Percentiles rank a stretch among this genome's conserved stretches.
phyloP scores from a whole-genome alignment of 1,140 invertebrate genomes.

The Drosophila watanabei region DNA sequence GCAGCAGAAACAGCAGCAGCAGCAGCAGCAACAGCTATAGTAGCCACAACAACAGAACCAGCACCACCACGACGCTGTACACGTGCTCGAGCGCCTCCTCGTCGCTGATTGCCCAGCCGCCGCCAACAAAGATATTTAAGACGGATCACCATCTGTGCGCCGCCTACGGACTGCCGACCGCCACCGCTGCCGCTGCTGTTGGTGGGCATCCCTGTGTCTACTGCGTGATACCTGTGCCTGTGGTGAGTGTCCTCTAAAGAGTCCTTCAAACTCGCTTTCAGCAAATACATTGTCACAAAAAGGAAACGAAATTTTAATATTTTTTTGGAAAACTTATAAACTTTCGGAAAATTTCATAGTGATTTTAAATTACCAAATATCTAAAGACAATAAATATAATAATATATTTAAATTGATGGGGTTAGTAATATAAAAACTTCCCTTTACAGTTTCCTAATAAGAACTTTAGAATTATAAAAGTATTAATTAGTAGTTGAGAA shows the following conservation, averaged over 20 bases:
- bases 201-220: conserved; percentile 84
- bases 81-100: conserved; percentile 79
- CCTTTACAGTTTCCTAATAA: too few relatives aligned
- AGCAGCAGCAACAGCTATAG: conserved; percentile 41
- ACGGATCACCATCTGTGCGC: conserved; percentile 82
- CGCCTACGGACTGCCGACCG: conserved; percentile 80
- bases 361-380: too few relatives aligned
- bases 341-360: too few relatives aligned
- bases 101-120: conserved; percentile 80
- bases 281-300: neutral
- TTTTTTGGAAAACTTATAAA: neutral
- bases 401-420: too few relatives aligned
- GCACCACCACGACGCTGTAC: conserved; percentile 69
- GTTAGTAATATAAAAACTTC: too few relatives aligned
- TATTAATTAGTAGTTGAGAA: neutral
- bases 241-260: conserved; percentile 68
- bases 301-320: neutral
- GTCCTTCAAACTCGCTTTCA: conserved; percentile 4
- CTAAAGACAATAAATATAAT: too few relatives aligned
- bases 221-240: conserved; percentile 81
- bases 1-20: neutral
- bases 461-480: too few relatives aligned
- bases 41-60: conserved; percentile 37
- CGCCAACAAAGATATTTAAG: conserved; percentile 85
- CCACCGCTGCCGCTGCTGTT: conserved; percentile 73